These are phyloP conservation scores for Ceratitis capitata DNA, from an alignment of 1,140 invertebrate species.

Conservation along the genomic window DNA sequence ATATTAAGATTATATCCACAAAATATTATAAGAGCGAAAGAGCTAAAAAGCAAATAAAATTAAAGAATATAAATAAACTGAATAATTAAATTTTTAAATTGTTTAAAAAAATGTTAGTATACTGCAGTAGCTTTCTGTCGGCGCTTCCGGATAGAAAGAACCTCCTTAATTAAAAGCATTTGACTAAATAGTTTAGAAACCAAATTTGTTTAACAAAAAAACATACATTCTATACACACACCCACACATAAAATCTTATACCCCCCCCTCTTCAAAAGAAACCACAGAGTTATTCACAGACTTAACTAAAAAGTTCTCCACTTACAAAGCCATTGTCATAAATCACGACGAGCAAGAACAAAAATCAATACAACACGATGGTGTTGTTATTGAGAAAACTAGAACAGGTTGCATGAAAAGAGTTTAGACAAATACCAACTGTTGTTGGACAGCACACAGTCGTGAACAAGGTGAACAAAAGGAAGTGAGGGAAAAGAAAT, in stretches of 20 bases:
- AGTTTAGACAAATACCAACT: not conserved
- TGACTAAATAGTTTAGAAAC: not conserved
- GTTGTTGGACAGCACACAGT: not conserved
- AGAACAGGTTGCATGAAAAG: not conserved
- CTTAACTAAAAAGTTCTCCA: not conserved
- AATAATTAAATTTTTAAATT: too few species aligned
- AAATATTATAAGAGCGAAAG: too few species aligned
- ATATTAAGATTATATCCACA: too few species aligned
- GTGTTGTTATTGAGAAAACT: not conserved
- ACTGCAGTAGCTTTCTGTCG: too few species aligned
- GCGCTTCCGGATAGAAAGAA: too few species aligned
- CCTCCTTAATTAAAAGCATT: too few species aligned
- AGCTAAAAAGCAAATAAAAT: too few species aligned
- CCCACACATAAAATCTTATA: too few species aligned
- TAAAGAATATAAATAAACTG: too few species aligned
- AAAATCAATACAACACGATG: not conserved
- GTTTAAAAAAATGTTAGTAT: not conserved
- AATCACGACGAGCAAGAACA: not conserved
- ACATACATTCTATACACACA: too few species aligned
- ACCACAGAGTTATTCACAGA: not conserved
- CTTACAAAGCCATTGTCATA: not conserved
- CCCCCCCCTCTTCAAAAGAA: too few species aligned
- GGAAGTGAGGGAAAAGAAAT: not conserved
- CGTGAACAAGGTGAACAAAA: not conserved
- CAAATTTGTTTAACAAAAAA: too few species aligned